Conservation (phyloP, 2,113 vertebrate species). For the Bubo blakistoni region DNA sequence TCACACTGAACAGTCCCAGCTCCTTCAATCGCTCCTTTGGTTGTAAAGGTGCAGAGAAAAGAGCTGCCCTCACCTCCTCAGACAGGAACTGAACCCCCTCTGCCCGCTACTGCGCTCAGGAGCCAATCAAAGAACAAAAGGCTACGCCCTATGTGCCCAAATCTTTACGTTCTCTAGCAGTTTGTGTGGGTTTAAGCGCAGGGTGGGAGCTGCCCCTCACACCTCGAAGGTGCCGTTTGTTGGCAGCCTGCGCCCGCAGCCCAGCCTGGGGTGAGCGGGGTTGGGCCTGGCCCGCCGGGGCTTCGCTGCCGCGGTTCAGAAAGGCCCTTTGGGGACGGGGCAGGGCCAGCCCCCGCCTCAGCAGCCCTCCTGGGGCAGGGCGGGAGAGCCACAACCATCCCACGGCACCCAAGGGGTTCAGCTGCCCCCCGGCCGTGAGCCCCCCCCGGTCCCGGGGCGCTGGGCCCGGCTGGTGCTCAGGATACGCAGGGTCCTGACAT, state of each 20-base stretch:
- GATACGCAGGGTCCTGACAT: not conserved
- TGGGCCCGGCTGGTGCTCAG: too few relatives aligned
- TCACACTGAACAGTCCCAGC: too few relatives aligned
- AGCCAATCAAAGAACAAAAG: not conserved
- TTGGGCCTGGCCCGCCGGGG: too few relatives aligned
- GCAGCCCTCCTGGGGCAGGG: not conserved
- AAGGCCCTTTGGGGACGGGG: too few relatives aligned
- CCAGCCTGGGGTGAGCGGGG: too few relatives aligned
- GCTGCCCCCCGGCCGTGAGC: not conserved
- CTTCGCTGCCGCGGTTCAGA: too few relatives aligned
- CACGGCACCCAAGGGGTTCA: too few relatives aligned
- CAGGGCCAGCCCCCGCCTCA: too few relatives aligned
- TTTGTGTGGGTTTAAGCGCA: fast-evolving
- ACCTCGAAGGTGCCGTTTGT: too few relatives aligned
- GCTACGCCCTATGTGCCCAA: fast-evolving
- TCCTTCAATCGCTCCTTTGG: not conserved
- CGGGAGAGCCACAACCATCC: not conserved
- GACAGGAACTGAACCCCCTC: not conserved
- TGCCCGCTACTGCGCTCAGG: not conserved
- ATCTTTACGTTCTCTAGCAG: fast-evolving
- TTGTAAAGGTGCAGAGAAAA: not conserved
- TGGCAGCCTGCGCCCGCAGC: too few relatives aligned
- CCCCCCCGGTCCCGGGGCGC: too few relatives aligned
- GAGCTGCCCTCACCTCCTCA: fast-evolving
- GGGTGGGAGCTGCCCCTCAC: not conserved